These are phyloP conservation scores for Liparis tanakae DNA, from an alignment of 2,797 vertebrate genomes.

Conservation along the genomic window DNA sequence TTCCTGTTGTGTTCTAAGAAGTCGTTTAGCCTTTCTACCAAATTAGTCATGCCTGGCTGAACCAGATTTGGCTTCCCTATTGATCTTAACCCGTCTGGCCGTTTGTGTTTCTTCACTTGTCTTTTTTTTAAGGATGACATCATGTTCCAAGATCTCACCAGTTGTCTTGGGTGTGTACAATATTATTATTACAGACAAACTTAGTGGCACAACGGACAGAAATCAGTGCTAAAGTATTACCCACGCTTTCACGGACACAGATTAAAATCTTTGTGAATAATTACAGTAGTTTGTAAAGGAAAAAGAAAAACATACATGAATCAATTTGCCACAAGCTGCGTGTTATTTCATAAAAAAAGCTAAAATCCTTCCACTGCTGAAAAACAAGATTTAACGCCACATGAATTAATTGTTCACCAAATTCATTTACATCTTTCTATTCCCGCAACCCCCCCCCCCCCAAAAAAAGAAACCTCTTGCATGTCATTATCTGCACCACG, in stretches of 20 bases:
- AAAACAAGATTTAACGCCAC: no score
- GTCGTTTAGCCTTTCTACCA: background rate
- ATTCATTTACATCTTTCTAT: slow-evolving; percentile 39
- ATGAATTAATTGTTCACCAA: background rate
- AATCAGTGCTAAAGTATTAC: background rate
- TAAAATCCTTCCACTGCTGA: background rate
- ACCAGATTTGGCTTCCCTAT: no score
- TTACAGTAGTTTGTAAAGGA: background rate
- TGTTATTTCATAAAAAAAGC: background rate
- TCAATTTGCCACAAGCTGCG: slow-evolving; percentile 6
- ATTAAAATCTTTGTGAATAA: background rate
- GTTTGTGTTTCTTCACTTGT: slow-evolving; percentile 5
- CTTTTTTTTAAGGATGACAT: background rate
- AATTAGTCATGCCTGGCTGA: background rate
- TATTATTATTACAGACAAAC: background rate
- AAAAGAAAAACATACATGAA: background rate
- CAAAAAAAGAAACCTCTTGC: slow-evolving; percentile 3
- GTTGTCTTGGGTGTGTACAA: background rate
- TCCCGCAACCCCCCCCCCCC: no score
- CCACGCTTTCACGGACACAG: background rate
- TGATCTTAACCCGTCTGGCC: background rate
- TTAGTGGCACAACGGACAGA: background rate
- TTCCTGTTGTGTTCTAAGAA: background rate
- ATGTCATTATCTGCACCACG: slow-evolving; percentile 41
- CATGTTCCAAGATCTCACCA: background rate